Conservation (phyloP, 2,888 invertebrate species). For the Drosophila infuscata region DNA sequence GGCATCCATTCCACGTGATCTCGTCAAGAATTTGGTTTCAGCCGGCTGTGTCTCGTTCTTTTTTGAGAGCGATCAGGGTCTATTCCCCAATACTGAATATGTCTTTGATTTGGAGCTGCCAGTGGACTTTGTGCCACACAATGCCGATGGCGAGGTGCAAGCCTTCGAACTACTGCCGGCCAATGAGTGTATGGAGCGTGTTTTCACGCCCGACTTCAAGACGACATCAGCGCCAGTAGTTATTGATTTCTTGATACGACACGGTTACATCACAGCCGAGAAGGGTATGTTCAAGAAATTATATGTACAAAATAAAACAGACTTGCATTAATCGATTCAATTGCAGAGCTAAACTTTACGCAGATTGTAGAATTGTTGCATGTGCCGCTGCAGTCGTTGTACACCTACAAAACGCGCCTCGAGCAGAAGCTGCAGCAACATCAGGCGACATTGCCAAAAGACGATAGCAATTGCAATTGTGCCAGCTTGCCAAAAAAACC, state of each 20-base stretch:
- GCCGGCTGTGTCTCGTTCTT: slow-evolving; percentile 88
- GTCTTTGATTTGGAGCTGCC: slow-evolving; percentile 97
- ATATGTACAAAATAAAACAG: neutral
- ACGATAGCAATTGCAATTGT: slow-evolving; percentile 62
- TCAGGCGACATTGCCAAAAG: slow-evolving; percentile 43
- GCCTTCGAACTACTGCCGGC: slow-evolving; percentile 94
- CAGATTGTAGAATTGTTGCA: slow-evolving; percentile 94
- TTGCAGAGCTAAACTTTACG: slow-evolving; percentile 93
- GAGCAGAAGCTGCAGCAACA: slow-evolving; percentile 72
- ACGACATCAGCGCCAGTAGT: slow-evolving; percentile 97
- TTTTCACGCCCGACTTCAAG: slow-evolving; percentile 94
- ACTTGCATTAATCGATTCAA: slow-evolving; percentile 21
- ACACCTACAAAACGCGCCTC: slow-evolving; percentile 86
- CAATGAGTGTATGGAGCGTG: slow-evolving; percentile 92
- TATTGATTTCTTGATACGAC: slow-evolving; percentile 96
- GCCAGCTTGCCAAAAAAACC: slow-evolving; percentile 51
- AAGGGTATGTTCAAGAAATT: slow-evolving; percentile 87
- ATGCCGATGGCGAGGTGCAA: slow-evolving; percentile 97
- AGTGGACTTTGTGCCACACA: slow-evolving; percentile 94
- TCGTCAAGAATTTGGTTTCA: slow-evolving; percentile 87
- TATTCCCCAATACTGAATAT: slow-evolving; percentile 97
- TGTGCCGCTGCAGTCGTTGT: slow-evolving; percentile 94
- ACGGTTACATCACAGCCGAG: slow-evolving; percentile 94
- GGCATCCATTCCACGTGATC: slow-evolving; percentile 93
- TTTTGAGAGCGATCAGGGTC: slow-evolving; percentile 96